Evolutionary conservation across 2,888 invertebrate species (phyloP), one percentile per base, ranked within the genome.

Genomic region (Acrocyrtus sp.): DNA sequence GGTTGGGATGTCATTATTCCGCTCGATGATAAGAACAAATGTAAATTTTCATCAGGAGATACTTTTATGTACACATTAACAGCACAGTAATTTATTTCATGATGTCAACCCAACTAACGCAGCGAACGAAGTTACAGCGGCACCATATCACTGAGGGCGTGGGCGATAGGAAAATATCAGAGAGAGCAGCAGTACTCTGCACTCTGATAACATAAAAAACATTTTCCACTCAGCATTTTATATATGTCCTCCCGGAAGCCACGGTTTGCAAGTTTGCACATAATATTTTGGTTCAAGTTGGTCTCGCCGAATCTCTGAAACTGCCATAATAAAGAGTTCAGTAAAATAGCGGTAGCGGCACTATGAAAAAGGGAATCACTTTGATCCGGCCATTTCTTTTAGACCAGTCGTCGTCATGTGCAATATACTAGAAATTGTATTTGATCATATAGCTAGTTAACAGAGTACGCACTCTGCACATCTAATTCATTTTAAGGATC

Each of bases 1-100:
- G 66, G 66, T 66, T 66, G 48, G 17, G 34, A 34, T 34, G 34
- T 34, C 34, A 34, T 34, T 34, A 8, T 34, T 12, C 34, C 12
- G 34, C 34, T 34, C 34, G 12, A 34, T 34, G 34, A 12, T 34
- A 34, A 5, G 34, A 34, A 34, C 12, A 34, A 34, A 34, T 34
- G 34, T 34, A 34, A 34, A 34, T 34, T 34, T 34, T 34, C 34
- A 34, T 34, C 34, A 34, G 6, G 12, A 34, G 34, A 34, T 34
- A 34, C 34, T 34, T 34, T 34, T 34, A 34, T 34, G 34, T 34
- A 34, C 34, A 34, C 34, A 34, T 34, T 34, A 34, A 34, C 34
- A 34, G 12, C 34, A 34, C 5, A 34, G 34, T 34, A 34, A 34
- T 34, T 34, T 34, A 34, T 34, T 34, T 34, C 34, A 8, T 34